Evolutionary conservation across 1,140 invertebrate species (phyloP).

Genomic region (Drosophila lacertosa): DNA sequence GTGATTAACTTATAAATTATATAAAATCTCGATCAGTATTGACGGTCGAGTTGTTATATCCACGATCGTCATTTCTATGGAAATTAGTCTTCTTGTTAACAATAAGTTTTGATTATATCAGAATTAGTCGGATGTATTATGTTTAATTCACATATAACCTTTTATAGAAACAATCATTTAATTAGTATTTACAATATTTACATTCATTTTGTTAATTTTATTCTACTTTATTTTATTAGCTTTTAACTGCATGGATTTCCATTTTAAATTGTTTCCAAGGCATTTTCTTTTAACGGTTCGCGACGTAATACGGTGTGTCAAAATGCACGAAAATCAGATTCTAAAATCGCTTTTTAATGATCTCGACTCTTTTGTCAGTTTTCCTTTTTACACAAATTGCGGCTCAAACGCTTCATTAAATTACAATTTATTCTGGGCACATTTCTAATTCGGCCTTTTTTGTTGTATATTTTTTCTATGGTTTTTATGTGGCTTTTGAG

Average conservation of each 20-base stretch:
- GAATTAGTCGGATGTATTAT: too few relatives aligned
- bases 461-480: constrained; percentile 12
- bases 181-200: constrained; percentile 5
- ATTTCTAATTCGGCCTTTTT: constrained; percentile 16
- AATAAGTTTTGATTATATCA: too few relatives aligned
- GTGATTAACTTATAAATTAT: too few relatives aligned
- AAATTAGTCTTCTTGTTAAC: too few relatives aligned
- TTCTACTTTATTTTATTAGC: constrained; percentile 5
- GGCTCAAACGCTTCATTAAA: constrained; percentile 45
- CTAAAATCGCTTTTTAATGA: constrained; percentile 45
- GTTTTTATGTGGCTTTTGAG: constrained; percentile 26
- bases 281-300: constrained; percentile 25
- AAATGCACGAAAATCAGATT: constrained; percentile 22
- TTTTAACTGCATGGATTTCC: constrained; percentile 33
- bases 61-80: too few relatives aligned
- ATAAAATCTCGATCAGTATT: too few relatives aligned
- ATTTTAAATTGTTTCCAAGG: constrained; percentile 35
- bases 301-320: constrained; percentile 27
- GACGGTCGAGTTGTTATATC: too few relatives aligned
- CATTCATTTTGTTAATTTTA: constrained; percentile 1
- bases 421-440: constrained; percentile 46
- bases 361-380: constrained; percentile 17
- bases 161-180: too few relatives aligned
- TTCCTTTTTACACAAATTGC: constrained; percentile 5
- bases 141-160: too few relatives aligned